Conservation (phyloP, 2,888 invertebrate genomes). For the Sarcophaga subvicina region DNA sequence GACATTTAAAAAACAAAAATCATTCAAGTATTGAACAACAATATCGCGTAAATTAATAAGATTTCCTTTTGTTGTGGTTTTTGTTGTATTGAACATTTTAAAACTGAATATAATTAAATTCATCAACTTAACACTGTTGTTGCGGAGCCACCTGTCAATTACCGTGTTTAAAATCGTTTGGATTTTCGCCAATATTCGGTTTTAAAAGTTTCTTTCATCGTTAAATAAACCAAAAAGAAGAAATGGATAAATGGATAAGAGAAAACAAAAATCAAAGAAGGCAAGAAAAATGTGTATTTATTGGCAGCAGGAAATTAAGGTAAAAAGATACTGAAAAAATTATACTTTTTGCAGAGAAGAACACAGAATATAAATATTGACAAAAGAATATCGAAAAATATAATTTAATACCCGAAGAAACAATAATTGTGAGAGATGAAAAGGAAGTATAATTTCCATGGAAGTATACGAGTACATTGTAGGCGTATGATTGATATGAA, state of each 20-base stretch:
- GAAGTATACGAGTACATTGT: no score
- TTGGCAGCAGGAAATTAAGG: constrained; percentile 34
- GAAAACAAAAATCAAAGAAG: not conserved
- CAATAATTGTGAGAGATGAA: no score
- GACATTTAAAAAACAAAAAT: constrained; percentile 37
- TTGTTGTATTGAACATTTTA: constrained; percentile 10
- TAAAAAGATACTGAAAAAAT: not conserved
- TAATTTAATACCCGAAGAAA: no score
- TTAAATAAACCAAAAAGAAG: constrained; percentile 12
- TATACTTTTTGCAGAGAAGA: not conserved
- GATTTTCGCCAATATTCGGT: no score
- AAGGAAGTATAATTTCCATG: no score
- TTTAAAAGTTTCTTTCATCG: not conserved
- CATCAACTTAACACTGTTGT: constrained; percentile 14
- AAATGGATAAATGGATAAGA: not conserved
- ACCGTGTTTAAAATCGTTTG: no score
- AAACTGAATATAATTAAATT: constrained; percentile 50
- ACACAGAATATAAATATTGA: not conserved
- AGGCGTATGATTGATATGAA: no score
- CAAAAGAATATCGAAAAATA: no score
- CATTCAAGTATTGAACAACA: constrained; percentile 25
- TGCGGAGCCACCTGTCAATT: not conserved
- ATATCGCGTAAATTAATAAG: not conserved
- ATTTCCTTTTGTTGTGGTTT: not conserved
- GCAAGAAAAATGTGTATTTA: not conserved